Conservation (phyloP, 2,797 vertebrate genomes). For the Falco columbarius region DNA sequence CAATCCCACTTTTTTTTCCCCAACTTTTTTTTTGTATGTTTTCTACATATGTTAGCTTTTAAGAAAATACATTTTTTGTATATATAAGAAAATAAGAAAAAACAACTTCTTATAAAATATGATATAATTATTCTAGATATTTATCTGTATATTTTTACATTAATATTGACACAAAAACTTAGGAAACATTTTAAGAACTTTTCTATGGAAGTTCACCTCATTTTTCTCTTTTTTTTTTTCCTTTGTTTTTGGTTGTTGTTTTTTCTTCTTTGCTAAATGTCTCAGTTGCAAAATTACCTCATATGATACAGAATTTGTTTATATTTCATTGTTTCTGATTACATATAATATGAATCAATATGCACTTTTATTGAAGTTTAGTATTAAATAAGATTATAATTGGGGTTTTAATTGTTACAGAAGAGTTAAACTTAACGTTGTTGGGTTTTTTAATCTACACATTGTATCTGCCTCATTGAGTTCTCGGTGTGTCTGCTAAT, state of each 20-base stretch:
- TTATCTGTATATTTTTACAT: neutral
- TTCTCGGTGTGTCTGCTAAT: conserved; percentile 41
- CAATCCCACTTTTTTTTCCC: fast-evolving
- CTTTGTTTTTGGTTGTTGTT: fast-evolving
- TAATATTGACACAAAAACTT: neutral
- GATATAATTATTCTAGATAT: neutral
- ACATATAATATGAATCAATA: neutral
- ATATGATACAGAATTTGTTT: neutral
- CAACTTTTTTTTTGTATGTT: neutral
- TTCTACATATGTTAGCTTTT: neutral
- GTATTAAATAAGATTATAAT: conserved; percentile 2
- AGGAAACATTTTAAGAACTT: neutral
- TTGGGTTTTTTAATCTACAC: neutral
- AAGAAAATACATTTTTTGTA: neutral
- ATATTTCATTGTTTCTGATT: neutral
- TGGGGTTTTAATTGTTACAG: neutral
- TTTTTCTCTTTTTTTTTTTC: neutral
- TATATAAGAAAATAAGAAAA: neutral
- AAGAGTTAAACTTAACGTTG: conserved; percentile 25
- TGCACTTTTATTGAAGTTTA: neutral
- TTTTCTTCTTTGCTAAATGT: neutral
- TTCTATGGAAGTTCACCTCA: neutral
- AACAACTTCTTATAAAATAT: neutral
- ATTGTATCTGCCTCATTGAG: conserved; percentile 44
- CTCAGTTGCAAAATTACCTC: neutral